Base-by-base conservation (phyloP, 2,888 invertebrate genomes). In the Hirtodrosophila confusa region DNA sequence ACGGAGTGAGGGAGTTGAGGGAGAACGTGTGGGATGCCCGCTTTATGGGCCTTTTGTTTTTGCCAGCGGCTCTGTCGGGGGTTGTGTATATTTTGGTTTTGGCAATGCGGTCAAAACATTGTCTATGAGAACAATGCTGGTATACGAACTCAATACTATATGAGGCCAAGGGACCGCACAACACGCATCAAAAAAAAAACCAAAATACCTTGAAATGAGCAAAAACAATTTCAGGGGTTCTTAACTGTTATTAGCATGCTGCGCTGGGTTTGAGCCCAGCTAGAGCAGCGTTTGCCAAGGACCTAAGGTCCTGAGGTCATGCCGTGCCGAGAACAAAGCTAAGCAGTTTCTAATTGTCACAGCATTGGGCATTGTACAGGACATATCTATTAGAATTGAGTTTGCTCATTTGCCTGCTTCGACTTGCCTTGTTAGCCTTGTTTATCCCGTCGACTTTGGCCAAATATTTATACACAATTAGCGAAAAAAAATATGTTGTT, bases 21-120 rank as follows among this genome's bases (percentile, higher is more conserved):
- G 27, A 29, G 49, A 48, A 41, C 44, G 49, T 17, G 17, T 17
- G 17, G 17, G 17, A 17, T 17, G 17, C 17, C 17, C 17, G 17
- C 45, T 64, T 53, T 67, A 62, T 49, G 51, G 39, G 56, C 57
- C 66, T 48, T 54, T 71, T 62, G 53, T 78, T 47, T 60, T 54
- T 47, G 51, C 44, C 24, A 44, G 27, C 43, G 37, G 43, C 47
- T 63, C 68, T 45, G 61, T 56, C 62, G 69, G 72, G 80, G 69
- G 71, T 58, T 68, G 55, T 45, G 43, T 74, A 50, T 80, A 78
- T 85, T 89, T 90, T 89, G 89, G 90, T 89, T 89, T 74, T 84
- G 78, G 86, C 76, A 84, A 78, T 90, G 89, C 88, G 91, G 91
- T 90, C 90, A 90, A 89, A 90, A 90, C 88, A 90, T 82, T 88